A percentile compares a stretch with the other conserved stretches of the same genome.
Conservation (phyloP, 2,888 invertebrate genomes). For the Cephus runcator region DNA sequence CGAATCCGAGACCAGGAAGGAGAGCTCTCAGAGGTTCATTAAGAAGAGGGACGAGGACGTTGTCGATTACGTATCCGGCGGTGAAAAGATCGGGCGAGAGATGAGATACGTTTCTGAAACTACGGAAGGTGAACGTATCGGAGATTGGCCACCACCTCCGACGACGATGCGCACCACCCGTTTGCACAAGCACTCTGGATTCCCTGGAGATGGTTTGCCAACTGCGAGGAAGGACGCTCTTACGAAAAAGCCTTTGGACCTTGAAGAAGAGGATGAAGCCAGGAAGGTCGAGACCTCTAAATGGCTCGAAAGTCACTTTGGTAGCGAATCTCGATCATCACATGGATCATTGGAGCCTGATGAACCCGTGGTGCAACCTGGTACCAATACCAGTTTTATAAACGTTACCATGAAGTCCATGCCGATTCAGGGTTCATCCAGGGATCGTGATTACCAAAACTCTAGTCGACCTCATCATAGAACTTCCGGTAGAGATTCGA, state of each 20-base stretch:
- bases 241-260: constrained; percentile 83
- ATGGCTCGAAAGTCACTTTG: constrained; percentile 92
- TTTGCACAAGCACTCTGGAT: constrained; percentile 49
- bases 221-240: constrained; percentile 83
- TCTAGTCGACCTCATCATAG: constrained; percentile 44
- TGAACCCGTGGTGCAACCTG: constrained; percentile 68
- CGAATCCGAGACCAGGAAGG: constrained; percentile 63
- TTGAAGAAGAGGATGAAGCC: constrained; percentile 89
- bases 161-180: constrained; percentile 50
- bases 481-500: constrained; percentile 41
- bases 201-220: constrained; percentile 52
- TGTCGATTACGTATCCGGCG: constrained; percentile 86
- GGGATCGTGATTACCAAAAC: constrained; percentile 33
- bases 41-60: constrained; percentile 84
- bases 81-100: constrained; percentile 82
- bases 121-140: constrained; percentile 80
- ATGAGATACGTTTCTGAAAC: constrained; percentile 85
- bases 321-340: constrained; percentile 85
- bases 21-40: constrained; percentile 71
- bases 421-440: constrained; percentile 49
- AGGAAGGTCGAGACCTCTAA: constrained; percentile 90
- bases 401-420: constrained; percentile 81
- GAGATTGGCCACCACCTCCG: constrained; percentile 62
- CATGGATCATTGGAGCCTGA: constrained; percentile 77
- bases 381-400: constrained; percentile 79